phyloP scores from a whole-genome alignment of 2,797 vertebrate species.

The Sebastes trivittatus region DNA sequence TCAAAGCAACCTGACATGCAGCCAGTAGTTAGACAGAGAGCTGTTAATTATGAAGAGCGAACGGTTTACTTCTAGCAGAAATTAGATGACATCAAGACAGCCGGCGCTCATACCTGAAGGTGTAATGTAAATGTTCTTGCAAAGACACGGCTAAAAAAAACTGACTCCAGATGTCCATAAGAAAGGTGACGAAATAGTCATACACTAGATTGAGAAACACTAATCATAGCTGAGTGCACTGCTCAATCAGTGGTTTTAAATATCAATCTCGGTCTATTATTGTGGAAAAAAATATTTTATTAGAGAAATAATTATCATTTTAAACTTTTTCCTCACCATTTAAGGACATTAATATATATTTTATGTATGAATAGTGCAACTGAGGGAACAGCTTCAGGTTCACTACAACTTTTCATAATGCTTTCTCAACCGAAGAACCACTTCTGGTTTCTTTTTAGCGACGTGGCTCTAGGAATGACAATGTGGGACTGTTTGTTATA shows the following conservation, averaged over 20 bases:
- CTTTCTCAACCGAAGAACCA: neutral
- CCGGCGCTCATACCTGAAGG: neutral
- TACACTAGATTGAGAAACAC: neutral
- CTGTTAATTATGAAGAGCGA: neutral
- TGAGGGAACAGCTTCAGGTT: neutral
- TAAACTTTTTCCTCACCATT: neutral
- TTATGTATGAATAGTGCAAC: neutral
- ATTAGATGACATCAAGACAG: neutral
- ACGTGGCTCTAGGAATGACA: neutral
- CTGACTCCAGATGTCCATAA: neutral
- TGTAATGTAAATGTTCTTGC: neutral
- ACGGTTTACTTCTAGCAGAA: neutral
- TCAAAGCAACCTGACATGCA: conserved; percentile 19
- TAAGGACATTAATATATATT: neutral
- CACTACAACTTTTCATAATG: neutral
- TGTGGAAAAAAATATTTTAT: neutral
- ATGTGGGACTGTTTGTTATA: no score
- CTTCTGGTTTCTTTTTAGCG: neutral
- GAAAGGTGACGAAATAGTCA: neutral
- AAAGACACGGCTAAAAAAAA: neutral
- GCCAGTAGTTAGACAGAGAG: neutral
- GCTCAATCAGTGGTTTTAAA: neutral
- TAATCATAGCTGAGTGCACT: neutral
- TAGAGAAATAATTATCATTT: neutral
- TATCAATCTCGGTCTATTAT: neutral